Evolutionary conservation across 64 coral and sea anemone species (phyloP), one percentile per base, ranked within the genome.

Genomic region (Actinia equina): DNA sequence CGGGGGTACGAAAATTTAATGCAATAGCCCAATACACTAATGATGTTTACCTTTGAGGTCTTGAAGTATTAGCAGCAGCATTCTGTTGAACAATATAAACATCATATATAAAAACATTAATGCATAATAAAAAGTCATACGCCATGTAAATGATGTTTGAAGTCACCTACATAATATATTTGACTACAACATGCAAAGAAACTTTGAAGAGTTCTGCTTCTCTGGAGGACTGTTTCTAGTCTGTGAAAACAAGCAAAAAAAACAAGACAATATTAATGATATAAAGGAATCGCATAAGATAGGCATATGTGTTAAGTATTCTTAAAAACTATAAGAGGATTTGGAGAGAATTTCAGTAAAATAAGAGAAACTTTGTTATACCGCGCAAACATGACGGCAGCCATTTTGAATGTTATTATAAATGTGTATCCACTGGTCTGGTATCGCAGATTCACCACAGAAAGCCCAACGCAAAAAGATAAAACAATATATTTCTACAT

Each of bases 401-500:
- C 69, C 69, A 74, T 74, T 14, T 74, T 74, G 69, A 74, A 74
- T 74, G 14, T 74, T 8, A 74, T 74, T 74, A 74, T 74, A 74
- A 74, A 41, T 74, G 69, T 0, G 7, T 14, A 16, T 74, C 69
- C 69, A 41, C 69, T 74, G 69, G 26, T 3, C 25, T 3, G 11
- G 27, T 27, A 74, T 74, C 26, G 69, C 69, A 13, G 69, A 74
- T 74, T 74, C 69, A 74, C 25, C n/a, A 74, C 69, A 74, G 69
- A 41, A 27, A 74, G 27, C 69, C 69, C 69, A 74, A 6, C 30
- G 30, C 46, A 49, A 49, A 49, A 4, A 49, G 4, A 49, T 49
- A 6, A 49, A 49, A 49, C 7, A 49, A 2, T 49, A 8, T 37
- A 49, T 49, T 6, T 49, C 3, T 49, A 49, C 46, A 49, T 49